Evolutionary conservation across 1,140 invertebrate genomes (phyloP), one percentile per base, ranked within the genome.

Genomic region (Bathynomus jamesi): DNA sequence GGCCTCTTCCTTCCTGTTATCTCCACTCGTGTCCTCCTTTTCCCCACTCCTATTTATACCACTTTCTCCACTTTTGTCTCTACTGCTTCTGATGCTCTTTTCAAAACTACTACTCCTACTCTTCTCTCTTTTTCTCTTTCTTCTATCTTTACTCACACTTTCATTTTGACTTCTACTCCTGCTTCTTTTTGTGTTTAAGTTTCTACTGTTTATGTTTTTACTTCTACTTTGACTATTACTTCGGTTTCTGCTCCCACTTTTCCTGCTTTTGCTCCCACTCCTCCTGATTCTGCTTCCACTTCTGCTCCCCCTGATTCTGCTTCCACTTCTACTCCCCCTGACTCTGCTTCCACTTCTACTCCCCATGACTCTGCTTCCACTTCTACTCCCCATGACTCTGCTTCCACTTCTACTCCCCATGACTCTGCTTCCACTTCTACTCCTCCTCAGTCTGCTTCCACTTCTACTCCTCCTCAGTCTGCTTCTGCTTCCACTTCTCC

Each of bases 101-200:
- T 29, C 24, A 28, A 8, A 46, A 13, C 17, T 40, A 61, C 31
- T 69, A 13, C 28, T 24, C 28, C 32, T 29, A 17, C 46, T 73
- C 28, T 63, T 13, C 0, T 69, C 28, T 69, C 46, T 69, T 46
- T 68, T 73, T 29, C 24, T 46, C 21, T n/a, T 64, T n/a, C 17
- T 40, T 67, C 31, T 69, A 13, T 40, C 31, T 53, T 64, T 27
- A 10, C 62, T 24, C 28, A 30, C 29, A 32, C 30, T 62, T 61
- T 17, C 67, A 64, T 67, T 32, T 25, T n/a, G 29, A 5, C 70
- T 66, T 71, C 46, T 5, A 25, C 40, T 31, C 46, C 62, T 65
- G 31, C 65, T 66, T 4, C 32, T 66, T 40, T 17, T 4, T 17
- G 3, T n/a, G 10, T 24, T 64, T 10, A 64, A 10, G 10, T 31